A percentile compares a stretch with the other conserved stretches of the same genome.
Conservation (phyloP, 2,888 invertebrate genomes). For the Camptogramma bilineatum region DNA sequence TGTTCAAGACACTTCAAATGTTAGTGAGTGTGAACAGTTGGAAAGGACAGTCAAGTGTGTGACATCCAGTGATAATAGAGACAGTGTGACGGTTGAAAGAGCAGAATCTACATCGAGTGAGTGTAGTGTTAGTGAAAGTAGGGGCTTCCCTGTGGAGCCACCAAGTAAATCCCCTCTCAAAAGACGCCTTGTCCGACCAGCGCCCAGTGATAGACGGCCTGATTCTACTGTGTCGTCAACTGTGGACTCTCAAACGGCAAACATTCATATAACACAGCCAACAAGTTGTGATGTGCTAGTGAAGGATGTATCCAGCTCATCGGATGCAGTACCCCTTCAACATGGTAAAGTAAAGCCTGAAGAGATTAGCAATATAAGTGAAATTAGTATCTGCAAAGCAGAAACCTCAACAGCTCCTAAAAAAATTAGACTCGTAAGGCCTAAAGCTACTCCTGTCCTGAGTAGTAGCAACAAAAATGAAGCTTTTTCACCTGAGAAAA, state of each 20-base stretch:
- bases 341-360: conserved; percentile 74
- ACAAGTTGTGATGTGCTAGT: conserved; percentile 63
- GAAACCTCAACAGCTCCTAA: conserved; percentile 78
- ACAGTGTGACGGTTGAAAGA: conserved; percentile 78
- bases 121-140: conserved; percentile 73
- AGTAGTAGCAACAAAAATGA: conserved; percentile 57
- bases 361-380: conserved; percentile 79
- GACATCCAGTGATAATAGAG: conserved; percentile 76
- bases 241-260: conserved; percentile 67
- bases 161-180: conserved; percentile 68
- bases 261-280: conserved; percentile 58
- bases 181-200: conserved; percentile 74
- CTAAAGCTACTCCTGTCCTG: conserved; percentile 64
- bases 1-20: conserved; percentile 59
- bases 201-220: conserved; percentile 70
- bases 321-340: conserved; percentile 72
- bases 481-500: conserved; percentile 52
- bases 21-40: conserved; percentile 61
- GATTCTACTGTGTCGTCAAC: conserved; percentile 82
- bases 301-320: conserved; percentile 82
- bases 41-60: conserved; percentile 75
- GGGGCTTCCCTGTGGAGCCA: conserved; percentile 55
- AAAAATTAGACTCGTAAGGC: conserved; percentile 81
- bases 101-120: conserved; percentile 82
- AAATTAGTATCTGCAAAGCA: conserved; percentile 82